Percentiles rank a stretch among this genome's conserved stretches.
phyloP scores from a whole-genome alignment of 2,797 vertebrate species.

The Sylvilagus floridanus region DNA sequence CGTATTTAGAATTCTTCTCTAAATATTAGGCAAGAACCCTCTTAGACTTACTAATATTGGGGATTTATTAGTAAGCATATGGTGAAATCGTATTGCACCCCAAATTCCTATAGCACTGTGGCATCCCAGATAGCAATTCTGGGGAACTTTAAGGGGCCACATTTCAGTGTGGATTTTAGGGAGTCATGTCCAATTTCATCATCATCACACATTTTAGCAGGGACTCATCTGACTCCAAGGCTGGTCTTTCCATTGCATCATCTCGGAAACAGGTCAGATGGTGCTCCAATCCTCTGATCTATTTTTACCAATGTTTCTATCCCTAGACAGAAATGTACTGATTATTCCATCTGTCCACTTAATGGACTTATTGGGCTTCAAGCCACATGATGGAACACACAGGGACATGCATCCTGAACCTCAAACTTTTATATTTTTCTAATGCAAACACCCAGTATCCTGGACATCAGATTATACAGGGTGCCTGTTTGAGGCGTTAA shows the following conservation, averaged over 20 bases:
- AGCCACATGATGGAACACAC: background rate
- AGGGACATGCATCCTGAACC: background rate
- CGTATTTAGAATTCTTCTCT: too few relatives aligned
- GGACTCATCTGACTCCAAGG: background rate
- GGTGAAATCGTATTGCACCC: too few relatives aligned
- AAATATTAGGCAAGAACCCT: too few relatives aligned
- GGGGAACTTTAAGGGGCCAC: too few relatives aligned
- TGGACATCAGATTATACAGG: background rate
- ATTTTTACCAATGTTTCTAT: background rate
- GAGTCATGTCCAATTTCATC: too few relatives aligned
- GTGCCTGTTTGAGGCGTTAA: background rate
- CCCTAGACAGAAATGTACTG: background rate
- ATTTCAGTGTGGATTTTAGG: too few relatives aligned
- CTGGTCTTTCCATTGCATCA: background rate
- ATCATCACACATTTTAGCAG: background rate
- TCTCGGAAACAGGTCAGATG: background rate
- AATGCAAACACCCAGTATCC: background rate
- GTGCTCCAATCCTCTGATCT: background rate
- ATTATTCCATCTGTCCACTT: background rate
- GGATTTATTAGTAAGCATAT: too few relatives aligned
- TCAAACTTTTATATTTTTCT: conserved; percentile 12
- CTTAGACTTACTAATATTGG: too few relatives aligned
- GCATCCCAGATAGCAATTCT: too few relatives aligned
- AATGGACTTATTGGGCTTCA: background rate
- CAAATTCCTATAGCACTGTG: too few relatives aligned